phyloP scores from a whole-genome alignment of 1,140 invertebrate genomes.

The Galleria mellonella region DNA sequence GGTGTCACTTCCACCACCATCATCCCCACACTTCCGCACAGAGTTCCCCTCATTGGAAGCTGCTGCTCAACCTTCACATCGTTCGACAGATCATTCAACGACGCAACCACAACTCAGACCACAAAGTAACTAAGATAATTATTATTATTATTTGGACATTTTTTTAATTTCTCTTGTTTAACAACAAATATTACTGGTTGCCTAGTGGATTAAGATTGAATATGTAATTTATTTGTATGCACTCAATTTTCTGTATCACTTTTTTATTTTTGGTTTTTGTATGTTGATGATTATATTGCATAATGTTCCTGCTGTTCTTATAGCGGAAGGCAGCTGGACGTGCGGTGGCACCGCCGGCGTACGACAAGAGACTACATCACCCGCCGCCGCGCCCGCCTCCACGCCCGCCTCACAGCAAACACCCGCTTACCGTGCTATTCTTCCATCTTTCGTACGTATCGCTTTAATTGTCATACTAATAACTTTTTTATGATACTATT shows the following conservation, averaged over 20 bases:
- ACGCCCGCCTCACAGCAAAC: slow-evolving; percentile 64
- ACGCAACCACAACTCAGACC: slow-evolving; percentile 65
- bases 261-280: no score
- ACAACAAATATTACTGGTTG: no score
- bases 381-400: slow-evolving; percentile 80
- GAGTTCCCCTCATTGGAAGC: slow-evolving; percentile 86
- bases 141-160: no score
- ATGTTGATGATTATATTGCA: no score
- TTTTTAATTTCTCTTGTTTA: no score
- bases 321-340: slow-evolving; percentile 88
- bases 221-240: no score
- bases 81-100: slow-evolving; percentile 48
- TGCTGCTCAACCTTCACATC: slow-evolving; percentile 64
- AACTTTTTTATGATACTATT: no score
- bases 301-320: slow-evolving; percentile 8
- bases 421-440: slow-evolving; percentile 81
- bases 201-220: no score
- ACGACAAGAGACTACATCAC: slow-evolving; percentile 76
- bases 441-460: slow-evolving; percentile 82
- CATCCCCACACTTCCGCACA: slow-evolving; percentile 87
- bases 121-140: slow-evolving; percentile 54
- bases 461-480: no score
- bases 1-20: slow-evolving; percentile 78
- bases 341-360: slow-evolving; percentile 79
- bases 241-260: no score